Percentiles rank a stretch among this genome's conserved stretches.
Evolutionary conservation across 1,140 invertebrate species (phyloP).

Genomic region (Drosophila obscura): DNA sequence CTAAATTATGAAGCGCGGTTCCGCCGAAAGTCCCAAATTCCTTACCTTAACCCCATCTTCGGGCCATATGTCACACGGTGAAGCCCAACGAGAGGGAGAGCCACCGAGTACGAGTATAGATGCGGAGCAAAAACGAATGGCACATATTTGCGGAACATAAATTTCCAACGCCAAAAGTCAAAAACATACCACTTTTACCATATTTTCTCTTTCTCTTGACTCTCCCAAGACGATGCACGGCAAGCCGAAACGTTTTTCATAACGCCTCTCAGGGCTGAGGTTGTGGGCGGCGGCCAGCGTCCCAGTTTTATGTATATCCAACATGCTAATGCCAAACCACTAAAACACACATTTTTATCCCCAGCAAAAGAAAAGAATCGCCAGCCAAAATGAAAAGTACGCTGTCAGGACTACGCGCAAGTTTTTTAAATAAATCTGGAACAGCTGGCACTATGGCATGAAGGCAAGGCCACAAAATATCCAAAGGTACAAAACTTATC

Average conservation of each 20-base stretch:
- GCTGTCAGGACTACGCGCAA: slow-evolving; percentile 38
- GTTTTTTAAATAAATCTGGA: slow-evolving; percentile 74
- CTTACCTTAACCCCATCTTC: neutral
- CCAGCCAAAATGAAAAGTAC: slow-evolving; percentile 65
- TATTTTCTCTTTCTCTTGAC: slow-evolving; percentile 23
- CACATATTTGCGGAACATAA: slow-evolving; percentile 71
- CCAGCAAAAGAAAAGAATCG: slow-evolving; percentile 52
- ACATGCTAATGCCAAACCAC: slow-evolving; percentile 75
- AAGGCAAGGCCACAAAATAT: slow-evolving; percentile 10
- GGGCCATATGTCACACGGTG: slow-evolving; percentile 20
- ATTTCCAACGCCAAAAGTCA: slow-evolving; percentile 47
- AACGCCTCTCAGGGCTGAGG: neutral
- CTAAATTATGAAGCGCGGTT: neutral
- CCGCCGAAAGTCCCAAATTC: neutral
- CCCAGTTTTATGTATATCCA: slow-evolving; percentile 60
- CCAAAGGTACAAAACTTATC: neutral
- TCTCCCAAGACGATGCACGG: slow-evolving; percentile 26
- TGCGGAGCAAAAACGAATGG: slow-evolving; percentile 23
- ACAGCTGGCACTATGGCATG: slow-evolving; percentile 48
- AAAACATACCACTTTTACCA: slow-evolving; percentile 39
- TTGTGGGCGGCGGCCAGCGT: neutral
- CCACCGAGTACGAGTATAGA: neutral
- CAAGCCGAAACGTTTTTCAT: slow-evolving; percentile 52
- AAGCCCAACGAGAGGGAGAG: neutral
- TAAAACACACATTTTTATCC: slow-evolving; percentile 71